Percentiles rank a stretch among this genome's conserved stretches.
phyloP scores from a whole-genome alignment of 2,797 vertebrate species.

The Phataginus tetradactyla region DNA sequence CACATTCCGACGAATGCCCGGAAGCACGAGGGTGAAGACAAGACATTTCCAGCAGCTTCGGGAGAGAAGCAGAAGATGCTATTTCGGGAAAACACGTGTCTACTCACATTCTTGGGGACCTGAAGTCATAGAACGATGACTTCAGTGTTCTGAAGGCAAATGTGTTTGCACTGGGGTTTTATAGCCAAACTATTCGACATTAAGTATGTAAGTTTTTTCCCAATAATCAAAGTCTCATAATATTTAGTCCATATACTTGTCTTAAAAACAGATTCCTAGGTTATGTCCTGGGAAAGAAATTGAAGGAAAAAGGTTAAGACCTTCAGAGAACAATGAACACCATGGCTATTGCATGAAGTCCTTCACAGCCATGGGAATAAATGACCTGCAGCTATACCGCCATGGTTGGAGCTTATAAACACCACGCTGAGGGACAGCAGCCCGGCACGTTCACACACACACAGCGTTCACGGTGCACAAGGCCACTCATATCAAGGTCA shows the following conservation, averaged over 20 bases:
- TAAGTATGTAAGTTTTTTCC: not conserved
- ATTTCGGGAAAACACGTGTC: not conserved
- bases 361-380: accelerated
- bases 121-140: not conserved
- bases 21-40: accelerated
- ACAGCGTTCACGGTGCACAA: too few relatives aligned
- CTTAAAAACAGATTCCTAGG: not conserved
- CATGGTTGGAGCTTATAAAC: accelerated
- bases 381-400: accelerated
- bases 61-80: accelerated
- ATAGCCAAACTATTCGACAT: not conserved
- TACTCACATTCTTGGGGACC: not conserved
- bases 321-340: not conserved
- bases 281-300: not conserved
- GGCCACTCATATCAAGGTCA: too few relatives aligned
- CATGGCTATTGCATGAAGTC: too few relatives aligned
- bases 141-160: not conserved
- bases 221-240: not conserved
- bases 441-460: accelerated
- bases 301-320: not conserved
- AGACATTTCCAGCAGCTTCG: not conserved
- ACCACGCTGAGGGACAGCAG: accelerated
- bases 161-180: not conserved
- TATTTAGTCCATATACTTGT: accelerated
- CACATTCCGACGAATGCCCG: not conserved